Base-by-base conservation (phyloP, 2,113 vertebrate species). In the Pachyramphus minor region DNA sequence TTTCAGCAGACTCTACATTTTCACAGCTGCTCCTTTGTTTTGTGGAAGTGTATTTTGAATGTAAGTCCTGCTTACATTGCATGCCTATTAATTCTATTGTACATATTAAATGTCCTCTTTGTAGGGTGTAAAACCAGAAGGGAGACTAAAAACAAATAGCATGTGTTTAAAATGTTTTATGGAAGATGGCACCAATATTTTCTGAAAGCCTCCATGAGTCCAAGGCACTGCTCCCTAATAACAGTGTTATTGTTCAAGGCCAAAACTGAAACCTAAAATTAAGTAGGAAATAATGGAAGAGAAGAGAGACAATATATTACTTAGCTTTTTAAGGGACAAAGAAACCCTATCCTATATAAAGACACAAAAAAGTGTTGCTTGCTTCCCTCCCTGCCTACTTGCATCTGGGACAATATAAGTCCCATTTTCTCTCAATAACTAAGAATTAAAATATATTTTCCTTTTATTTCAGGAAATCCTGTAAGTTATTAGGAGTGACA, bases 11-110 rank as follows among this genome's bases (percentile, higher is more conserved):
- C 87, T 92, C 95, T 91, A 89, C 96, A 92, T 94, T 89, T 89
- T 97, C 97, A 95, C 97, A 97, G 96, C 97, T 97, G 97, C 96
- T 96, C 97, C 96, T 97, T 96, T 97, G 97, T 97, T 97, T 97
- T 96, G 95, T 90, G 82, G 95, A 96, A 96, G 95, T 87, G 93
- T 95, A 96, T 96, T 97, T 96, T 96, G 94, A 97, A 96, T 72
- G 94, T 97, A 97, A 96, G 97, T 96, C 96, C 96, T 96, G 97
- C 95, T 95, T 97, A 97, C 96, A 96, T 62, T 97, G 95, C 95
- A 94, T 96, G 96, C 96, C 96, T 95, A 96, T 97, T 97, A 97
- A 97, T 97, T 97, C 97, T 95, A 97, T 94, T 97, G 97, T 97
- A 97, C 97, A 97, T 97, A 97, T 96, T 96, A 97, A 97, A 97